Evolutionary conservation across 2,888 invertebrate genomes (phyloP).

Genomic region (Sturmia bella): DNA sequence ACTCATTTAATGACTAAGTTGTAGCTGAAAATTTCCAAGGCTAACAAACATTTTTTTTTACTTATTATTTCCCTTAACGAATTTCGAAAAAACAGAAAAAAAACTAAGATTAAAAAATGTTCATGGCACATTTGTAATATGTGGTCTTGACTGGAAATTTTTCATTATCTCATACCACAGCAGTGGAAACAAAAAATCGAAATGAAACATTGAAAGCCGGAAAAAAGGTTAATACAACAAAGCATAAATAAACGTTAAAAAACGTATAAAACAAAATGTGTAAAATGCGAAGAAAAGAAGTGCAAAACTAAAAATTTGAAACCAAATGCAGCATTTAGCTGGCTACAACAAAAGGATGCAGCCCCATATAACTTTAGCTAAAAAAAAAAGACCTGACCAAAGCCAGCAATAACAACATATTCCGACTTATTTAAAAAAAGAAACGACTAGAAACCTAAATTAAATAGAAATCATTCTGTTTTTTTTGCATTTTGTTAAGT

Average conservation of each 20-base stretch:
- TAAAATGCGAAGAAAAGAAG: constrained; percentile 18
- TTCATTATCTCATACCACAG: constrained; percentile 56
- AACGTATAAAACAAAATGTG: constrained; percentile 36
- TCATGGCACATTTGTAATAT: constrained; percentile 57
- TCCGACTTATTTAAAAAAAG: constrained; percentile 41
- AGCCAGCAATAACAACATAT: constrained; percentile 37
- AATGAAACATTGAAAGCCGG: constrained; percentile 25
- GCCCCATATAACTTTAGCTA: constrained; percentile 10
- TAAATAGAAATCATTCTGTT: constrained; percentile 63
- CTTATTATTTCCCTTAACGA: too few species aligned
- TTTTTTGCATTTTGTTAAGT: constrained; percentile 40
- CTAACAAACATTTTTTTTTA: too few species aligned
- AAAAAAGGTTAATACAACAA: constrained; percentile 49
- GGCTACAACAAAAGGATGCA: constrained; percentile 58
- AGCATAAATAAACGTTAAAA: constrained; percentile 55
- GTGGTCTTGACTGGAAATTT: constrained; percentile 52
- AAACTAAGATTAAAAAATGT: constrained; percentile 1
- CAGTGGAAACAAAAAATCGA: not conserved
- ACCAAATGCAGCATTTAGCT: constrained; percentile 67
- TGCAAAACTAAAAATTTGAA: constrained; percentile 34
- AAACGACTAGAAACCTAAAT: constrained; percentile 55
- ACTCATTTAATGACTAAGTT: not conserved
- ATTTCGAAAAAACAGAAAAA: too few species aligned
- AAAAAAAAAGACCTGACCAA: constrained; percentile 23
- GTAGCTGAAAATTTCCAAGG: not conserved